A percentile compares a stretch with the other conserved stretches of the same genome.
Evolutionary conservation across 1,140 invertebrate genomes (phyloP).

Genomic region (Antheraea pernyi): DNA sequence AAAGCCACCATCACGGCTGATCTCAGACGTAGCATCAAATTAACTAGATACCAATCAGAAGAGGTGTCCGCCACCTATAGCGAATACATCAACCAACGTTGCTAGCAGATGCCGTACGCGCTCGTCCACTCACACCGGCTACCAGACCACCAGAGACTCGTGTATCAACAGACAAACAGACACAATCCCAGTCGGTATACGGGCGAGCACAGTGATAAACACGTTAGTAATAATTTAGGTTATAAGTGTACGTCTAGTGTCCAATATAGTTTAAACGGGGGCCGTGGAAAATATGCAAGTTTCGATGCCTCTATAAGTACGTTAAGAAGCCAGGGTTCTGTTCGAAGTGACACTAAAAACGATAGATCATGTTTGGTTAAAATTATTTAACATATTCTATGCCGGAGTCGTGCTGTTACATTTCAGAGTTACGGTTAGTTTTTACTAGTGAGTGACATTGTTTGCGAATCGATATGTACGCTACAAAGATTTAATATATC

Average conservation of each 20-base stretch:
- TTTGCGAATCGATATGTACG: no score
- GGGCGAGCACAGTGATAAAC: slow-evolving; percentile 34
- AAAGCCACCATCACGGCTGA: slow-evolving; percentile 94
- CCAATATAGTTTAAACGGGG: slow-evolving; percentile 14
- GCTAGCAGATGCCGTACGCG: slow-evolving; percentile 62
- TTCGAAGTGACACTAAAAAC: slow-evolving; percentile 52
- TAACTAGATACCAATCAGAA: slow-evolving; percentile 94
- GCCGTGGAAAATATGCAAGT: slow-evolving; percentile 15
- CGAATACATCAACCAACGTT: slow-evolving; percentile 70
- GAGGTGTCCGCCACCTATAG: slow-evolving; percentile 77
- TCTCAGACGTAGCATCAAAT: slow-evolving; percentile 91
- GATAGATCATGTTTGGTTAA: slow-evolving; percentile 42
- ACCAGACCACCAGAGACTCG: neutral
- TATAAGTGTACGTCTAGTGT: slow-evolving; percentile 60
- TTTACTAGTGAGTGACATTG: slow-evolving; percentile 8
- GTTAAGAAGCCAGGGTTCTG: slow-evolving; percentile 52
- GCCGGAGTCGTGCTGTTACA: neutral
- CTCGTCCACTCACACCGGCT: slow-evolving; percentile 17
- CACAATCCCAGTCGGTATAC: slow-evolving; percentile 27
- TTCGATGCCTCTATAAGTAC: slow-evolving; percentile 29
- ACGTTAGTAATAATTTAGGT: slow-evolving; percentile 53
- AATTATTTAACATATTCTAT: slow-evolving; percentile 40
- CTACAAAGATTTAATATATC: no score
- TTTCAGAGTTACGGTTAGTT: neutral
- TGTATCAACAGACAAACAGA: neutral